A percentile compares a stretch with the other conserved stretches of the same genome.
phyloP scores from a whole-genome alignment of 2,797 vertebrate species.

The Molothrus aeneus region DNA sequence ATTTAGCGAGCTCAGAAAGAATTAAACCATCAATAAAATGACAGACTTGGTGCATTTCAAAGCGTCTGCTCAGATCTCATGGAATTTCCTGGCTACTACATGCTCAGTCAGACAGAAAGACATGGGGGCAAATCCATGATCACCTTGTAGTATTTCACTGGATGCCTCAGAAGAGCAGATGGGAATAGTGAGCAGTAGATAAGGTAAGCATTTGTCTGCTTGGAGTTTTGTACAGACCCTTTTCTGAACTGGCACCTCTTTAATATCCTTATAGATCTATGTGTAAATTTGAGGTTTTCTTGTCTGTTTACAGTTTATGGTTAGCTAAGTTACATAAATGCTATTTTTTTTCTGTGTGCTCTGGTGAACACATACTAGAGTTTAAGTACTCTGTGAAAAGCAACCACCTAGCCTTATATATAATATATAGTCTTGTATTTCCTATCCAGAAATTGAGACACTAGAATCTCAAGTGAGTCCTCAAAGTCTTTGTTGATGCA shows the following conservation, averaged over 20 bases:
- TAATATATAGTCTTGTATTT: neutral
- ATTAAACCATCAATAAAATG: slow-evolving; percentile 5
- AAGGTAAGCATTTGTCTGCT: neutral
- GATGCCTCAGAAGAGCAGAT: neutral
- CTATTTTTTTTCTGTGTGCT: neutral
- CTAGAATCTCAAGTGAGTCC: neutral
- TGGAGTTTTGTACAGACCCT: neutral
- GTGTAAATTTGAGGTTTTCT: neutral
- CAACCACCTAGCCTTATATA: neutral
- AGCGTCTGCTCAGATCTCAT: neutral
- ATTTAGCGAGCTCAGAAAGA: neutral
- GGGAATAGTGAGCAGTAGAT: neutral
- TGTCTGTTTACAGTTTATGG: neutral
- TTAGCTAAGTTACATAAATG: neutral
- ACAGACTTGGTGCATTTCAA: slow-evolving; percentile 18
- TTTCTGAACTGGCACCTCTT: neutral
- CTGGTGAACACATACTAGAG: neutral
- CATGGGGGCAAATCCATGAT: neutral
- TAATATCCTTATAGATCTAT: neutral
- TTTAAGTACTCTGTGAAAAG: neutral
- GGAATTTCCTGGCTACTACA: neutral
- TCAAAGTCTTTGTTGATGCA: neutral
- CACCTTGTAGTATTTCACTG: neutral
- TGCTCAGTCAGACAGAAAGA: neutral
- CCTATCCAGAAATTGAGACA: neutral